Base-by-base conservation (phyloP, 2,888 invertebrate species). In the Acleris laterana region DNA sequence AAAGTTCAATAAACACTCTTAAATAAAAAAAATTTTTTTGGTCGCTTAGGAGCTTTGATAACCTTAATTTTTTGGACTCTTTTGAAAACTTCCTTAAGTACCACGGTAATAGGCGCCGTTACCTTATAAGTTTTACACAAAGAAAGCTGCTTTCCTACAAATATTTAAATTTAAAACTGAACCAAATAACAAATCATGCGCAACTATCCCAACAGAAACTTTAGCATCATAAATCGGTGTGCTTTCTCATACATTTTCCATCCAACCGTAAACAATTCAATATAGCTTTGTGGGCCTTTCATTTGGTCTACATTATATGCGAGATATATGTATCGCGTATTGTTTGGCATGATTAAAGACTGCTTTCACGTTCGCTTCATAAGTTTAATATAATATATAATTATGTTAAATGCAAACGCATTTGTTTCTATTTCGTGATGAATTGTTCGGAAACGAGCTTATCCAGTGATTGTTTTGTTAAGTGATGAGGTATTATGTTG, bases 161-260 rank as follows among this genome's bases (percentile, higher is more conserved):
- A 52, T 20, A 55, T 60, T 53, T 42, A 20, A 61, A 61, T 64
- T 59, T 64, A 44, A 61, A 66, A 62, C 57, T 58, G 68, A 68
- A 64, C 66, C 62, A 60, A 68, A 72, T 70, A 72, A 63, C 73
- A 74, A 73, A 72, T 73, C 74, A 74, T 68, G 71, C 62, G 63
- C 57, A 64, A 63, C 68, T 67, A 59, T 53, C 59, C 51, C 56
- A 69, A 76, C 71, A 53, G 57, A 64, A 63, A 52, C 68, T 69
- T 69, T 72, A 66, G 56, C 63, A 63, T 46, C 63, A 63, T 67
- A 69, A 67, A 67, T 69, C 61, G 42, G 55, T 46, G 32, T 42
- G 62, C 62, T 60, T 60, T 67, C 69, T 62, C 71, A 70, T 74
- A 74, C 70, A 72, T 71, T 74, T 71, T 69, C 72, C 66, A 71